Evolutionary conservation across 1,140 invertebrate genomes (phyloP).

Genomic region (Micrasema minimum): DNA sequence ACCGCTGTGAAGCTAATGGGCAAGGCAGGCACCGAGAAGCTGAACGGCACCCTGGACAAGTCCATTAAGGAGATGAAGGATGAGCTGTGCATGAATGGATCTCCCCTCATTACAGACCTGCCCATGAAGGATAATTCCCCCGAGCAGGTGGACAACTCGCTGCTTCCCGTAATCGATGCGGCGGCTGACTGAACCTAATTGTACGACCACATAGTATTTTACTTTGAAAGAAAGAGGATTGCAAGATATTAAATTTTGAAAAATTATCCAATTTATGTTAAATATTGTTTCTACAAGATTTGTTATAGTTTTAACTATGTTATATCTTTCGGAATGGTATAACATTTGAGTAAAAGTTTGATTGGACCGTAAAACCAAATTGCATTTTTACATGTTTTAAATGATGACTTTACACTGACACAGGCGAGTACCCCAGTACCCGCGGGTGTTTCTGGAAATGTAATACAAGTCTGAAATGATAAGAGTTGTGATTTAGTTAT

Average conservation of each 20-base stretch:
- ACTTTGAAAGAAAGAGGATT: conserved; percentile 25
- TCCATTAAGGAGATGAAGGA: conserved; percentile 52
- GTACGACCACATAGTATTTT: conserved; percentile 25
- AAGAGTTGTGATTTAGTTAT: conserved; percentile 52
- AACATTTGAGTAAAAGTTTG: conserved; percentile 50
- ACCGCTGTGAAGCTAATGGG: conserved; percentile 37
- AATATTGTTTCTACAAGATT: conserved; percentile 44
- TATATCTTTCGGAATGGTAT: conserved; percentile 49
- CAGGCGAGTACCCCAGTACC: background rate
- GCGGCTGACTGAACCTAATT: conserved; percentile 45
- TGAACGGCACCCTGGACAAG: conserved; percentile 42
- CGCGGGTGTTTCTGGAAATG: conserved; percentile 26
- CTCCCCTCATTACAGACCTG: conserved; percentile 55
- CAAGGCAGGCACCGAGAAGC: conserved; percentile 49
- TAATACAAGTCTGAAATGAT: conserved; percentile 52
- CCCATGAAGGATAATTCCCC: conserved; percentile 58
- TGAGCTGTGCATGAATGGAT: conserved; percentile 56
- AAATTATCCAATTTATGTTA: conserved; percentile 42
- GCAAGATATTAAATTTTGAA: background rate
- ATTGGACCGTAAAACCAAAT: conserved; percentile 45
- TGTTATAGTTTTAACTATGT: conserved; percentile 53
- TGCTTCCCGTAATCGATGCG: conserved; percentile 63
- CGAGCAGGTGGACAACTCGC: conserved; percentile 59
- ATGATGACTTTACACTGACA: conserved; percentile 12
- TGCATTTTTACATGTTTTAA: conserved; percentile 46